Conservation (phyloP, 2,113 vertebrate species). For the Petroica traversi region DNA sequence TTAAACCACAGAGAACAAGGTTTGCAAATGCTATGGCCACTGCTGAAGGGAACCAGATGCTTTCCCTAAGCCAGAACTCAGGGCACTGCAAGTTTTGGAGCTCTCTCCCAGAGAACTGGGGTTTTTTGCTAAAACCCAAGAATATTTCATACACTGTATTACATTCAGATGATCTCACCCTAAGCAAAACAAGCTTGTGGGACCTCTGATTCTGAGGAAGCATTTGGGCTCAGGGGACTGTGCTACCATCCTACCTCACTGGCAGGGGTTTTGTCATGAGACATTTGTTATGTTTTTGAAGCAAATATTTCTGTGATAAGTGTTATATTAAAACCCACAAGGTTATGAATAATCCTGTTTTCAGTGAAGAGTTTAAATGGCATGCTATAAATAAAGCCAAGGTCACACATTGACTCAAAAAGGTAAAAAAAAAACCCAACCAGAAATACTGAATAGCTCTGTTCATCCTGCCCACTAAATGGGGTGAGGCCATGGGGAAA, state of each 20-base stretch:
- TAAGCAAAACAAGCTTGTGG: constrained; percentile 41
- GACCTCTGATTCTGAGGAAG: constrained; percentile 51
- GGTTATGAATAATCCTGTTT: constrained; percentile 57
- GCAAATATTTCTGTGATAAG: constrained; percentile 59
- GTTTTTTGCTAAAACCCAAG: constrained; percentile 36
- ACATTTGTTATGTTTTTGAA: constrained; percentile 45
- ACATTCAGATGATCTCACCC: constrained; percentile 45
- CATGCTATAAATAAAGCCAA: constrained; percentile 39
- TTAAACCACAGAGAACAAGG: neutral
- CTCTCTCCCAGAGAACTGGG: neutral
- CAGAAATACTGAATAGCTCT: constrained; percentile 19
- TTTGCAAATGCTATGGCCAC: neutral
- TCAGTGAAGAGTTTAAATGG: constrained; percentile 41
- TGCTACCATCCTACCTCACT: constrained; percentile 22
- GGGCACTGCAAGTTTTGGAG: neutral
- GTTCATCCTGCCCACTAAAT: constrained; percentile 13
- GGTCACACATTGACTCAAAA: constrained; percentile 46
- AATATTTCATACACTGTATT: neutral
- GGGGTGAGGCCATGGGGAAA: neutral
- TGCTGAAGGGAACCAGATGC: constrained; percentile 2
- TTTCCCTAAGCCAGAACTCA: neutral
- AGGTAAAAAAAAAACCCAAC: neutral
- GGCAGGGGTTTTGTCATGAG: constrained; percentile 49
- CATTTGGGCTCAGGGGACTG: neutral
- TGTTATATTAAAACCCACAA: constrained; percentile 48